These are phyloP conservation scores for Drosophila buzzatii DNA, from an alignment of 2,888 invertebrate species.

Conservation along the genomic window DNA sequence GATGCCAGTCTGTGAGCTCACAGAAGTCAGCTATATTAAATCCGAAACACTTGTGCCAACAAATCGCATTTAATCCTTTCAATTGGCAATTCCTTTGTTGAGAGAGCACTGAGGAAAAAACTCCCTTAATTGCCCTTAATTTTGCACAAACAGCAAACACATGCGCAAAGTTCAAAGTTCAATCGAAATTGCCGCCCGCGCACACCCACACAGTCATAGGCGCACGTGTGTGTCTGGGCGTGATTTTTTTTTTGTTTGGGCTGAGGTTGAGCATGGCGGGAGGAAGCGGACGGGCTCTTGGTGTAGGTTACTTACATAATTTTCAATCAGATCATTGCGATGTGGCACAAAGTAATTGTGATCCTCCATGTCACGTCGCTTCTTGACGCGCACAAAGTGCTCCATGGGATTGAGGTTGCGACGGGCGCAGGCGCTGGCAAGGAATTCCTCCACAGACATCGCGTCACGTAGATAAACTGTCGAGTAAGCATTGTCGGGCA, in stretches of 20 bases:
- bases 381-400: slow-evolving; percentile 97
- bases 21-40: background rate
- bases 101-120: slow-evolving; percentile 6
- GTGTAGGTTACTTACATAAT: slow-evolving; percentile 91
- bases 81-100: slow-evolving; percentile 34
- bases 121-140: slow-evolving; percentile 51
- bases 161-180: slow-evolving; percentile 43
- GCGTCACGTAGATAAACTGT: slow-evolving; percentile 95
- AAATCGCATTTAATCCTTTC: slow-evolving; percentile 43
- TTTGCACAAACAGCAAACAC: slow-evolving; percentile 47
- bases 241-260: slow-evolving; percentile 1
- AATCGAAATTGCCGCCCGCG: slow-evolving; percentile 30
- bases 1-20: background rate
- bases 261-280: background rate
- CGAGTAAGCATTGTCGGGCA: slow-evolving; percentile 93
- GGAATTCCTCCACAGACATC: slow-evolving; percentile 98
- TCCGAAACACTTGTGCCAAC: slow-evolving; percentile 22
- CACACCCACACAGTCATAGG: background rate
- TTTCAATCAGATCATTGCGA: slow-evolving; percentile 96
- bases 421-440: slow-evolving; percentile 95
- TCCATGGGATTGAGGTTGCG: slow-evolving; percentile 97
- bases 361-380: slow-evolving; percentile 97
- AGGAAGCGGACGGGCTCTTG: slow-evolving; percentile 1
- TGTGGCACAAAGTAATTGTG: slow-evolving; percentile 98
- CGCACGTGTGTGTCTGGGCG: background rate